Evolutionary conservation across 2,113 vertebrate species (phyloP).

Genomic region (Oreotrochilus melanogaster): DNA sequence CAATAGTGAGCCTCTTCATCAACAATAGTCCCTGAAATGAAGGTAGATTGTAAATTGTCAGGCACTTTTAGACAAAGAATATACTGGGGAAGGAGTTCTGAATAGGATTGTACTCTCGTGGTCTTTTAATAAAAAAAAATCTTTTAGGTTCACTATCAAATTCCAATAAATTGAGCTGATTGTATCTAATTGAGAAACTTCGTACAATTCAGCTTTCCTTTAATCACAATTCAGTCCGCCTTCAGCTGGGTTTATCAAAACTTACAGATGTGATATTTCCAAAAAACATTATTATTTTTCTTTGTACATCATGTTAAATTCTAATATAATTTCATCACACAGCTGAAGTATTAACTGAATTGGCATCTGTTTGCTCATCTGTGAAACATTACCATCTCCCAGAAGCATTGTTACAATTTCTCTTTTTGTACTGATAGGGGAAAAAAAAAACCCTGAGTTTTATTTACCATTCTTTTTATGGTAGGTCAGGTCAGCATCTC

Average conservation of each 20-base stretch:
- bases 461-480: neutral
- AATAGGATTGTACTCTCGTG: slow-evolving; percentile 21
- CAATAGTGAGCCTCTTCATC: neutral
- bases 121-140: slow-evolving; percentile 55
- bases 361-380: neutral
- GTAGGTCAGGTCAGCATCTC: neutral
- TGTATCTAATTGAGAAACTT: slow-evolving; percentile 49
- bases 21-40: slow-evolving; percentile 49
- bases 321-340: neutral
- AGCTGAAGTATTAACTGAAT: neutral
- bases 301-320: neutral
- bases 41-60: slow-evolving; percentile 19
- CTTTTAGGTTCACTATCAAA: slow-evolving; percentile 31
- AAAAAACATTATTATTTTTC: neutral
- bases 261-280: neutral
- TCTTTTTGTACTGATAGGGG: neutral
- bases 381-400: neutral
- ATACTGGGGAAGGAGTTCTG: slow-evolving; percentile 24
- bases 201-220: slow-evolving; percentile 49
- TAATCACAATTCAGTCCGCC: neutral
- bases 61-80: slow-evolving; percentile 38
- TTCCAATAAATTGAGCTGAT: slow-evolving; percentile 34
- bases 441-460: neutral
- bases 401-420: neutral
- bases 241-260: neutral